phyloP scores from a whole-genome alignment of 2,888 invertebrate genomes.

The Clanis bilineata region DNA sequence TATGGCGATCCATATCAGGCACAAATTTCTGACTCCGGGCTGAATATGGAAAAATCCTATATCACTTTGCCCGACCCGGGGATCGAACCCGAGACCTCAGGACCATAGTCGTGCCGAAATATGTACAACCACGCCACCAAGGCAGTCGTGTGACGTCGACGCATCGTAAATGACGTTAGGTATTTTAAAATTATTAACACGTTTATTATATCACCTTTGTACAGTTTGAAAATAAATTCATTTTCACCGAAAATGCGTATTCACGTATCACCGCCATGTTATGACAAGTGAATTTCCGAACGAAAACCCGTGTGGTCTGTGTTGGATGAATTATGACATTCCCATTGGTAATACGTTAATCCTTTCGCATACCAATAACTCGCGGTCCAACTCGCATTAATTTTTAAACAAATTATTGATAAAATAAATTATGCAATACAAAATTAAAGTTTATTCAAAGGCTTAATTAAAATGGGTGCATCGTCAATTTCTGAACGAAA shows the following conservation, averaged over 20 bases:
- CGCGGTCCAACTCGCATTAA: constrained; percentile 8
- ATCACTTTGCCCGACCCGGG: too few species aligned
- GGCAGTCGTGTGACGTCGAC: too few species aligned
- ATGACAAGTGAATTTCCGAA: background rate
- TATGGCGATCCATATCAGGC: too few species aligned
- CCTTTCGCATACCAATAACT: background rate
- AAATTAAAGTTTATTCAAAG: constrained; percentile 35
- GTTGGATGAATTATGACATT: background rate
- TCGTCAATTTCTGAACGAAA: constrained; percentile 37
- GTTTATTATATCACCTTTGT: too few species aligned
- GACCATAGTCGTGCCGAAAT: too few species aligned
- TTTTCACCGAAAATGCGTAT: background rate
- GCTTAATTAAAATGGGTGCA: constrained; percentile 48
- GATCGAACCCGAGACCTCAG: too few species aligned
- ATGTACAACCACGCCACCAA: too few species aligned
- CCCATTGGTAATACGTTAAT: constrained; percentile 5
- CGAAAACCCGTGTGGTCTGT: background rate
- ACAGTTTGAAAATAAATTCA: too few species aligned
- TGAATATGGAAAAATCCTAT: too few species aligned
- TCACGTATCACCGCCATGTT: background rate
- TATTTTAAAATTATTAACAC: too few species aligned
- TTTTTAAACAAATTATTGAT: constrained; percentile 17
- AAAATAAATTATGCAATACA: constrained; percentile 28
- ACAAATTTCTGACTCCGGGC: too few species aligned
- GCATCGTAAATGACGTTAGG: too few species aligned